A percentile compares a stretch with the other conserved stretches of the same genome.
phyloP scores from a whole-genome alignment of 2,888 invertebrate genomes.

The Omphaloscelis lunosa region DNA sequence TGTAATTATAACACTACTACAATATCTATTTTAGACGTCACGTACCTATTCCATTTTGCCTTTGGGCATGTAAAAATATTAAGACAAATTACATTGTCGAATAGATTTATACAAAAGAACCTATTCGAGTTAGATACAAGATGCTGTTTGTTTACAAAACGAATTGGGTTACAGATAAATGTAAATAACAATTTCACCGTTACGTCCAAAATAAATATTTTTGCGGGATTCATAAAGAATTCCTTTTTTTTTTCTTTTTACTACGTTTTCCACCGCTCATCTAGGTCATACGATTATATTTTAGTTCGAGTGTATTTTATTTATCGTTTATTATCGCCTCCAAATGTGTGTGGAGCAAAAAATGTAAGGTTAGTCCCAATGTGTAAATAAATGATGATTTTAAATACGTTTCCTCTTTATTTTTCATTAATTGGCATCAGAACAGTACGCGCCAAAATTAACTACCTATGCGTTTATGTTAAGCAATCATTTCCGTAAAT shows the following conservation, averaged over 20 bases:
- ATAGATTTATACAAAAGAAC: conserved; percentile 9
- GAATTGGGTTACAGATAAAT: conserved; percentile 39
- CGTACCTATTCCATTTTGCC: conserved; percentile 3
- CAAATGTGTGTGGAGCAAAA: conserved; percentile 67
- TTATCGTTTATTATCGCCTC: conserved; percentile 64
- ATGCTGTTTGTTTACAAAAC: conserved; percentile 29
- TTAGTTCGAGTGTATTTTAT: conserved; percentile 67
- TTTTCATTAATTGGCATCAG: conserved; percentile 45
- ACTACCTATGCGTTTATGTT: background rate
- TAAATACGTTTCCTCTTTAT: conserved; percentile 67
- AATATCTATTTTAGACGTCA: conserved; percentile 47
- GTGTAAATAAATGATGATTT: conserved; percentile 82
- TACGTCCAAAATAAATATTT: conserved; percentile 56
- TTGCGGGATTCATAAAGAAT: conserved; percentile 25
- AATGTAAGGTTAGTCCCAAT: conserved; percentile 76
- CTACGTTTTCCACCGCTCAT: conserved; percentile 64
- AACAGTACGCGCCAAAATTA: background rate
- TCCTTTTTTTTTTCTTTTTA: conserved; percentile 36
- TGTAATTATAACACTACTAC: conserved; percentile 27
- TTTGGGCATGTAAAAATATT: conserved; percentile 1
- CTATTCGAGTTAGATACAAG: conserved; percentile 20
- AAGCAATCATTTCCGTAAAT: conserved; percentile 1
- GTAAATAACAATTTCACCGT: conserved; percentile 44
- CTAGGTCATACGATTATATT: conserved; percentile 66
- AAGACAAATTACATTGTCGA: conserved; percentile 7